A percentile compares a stretch with the other conserved stretches of the same genome.
Evolutionary conservation across 2,797 vertebrate genomes (phyloP).

Genomic region (Pseudochromis fuscus): DNA sequence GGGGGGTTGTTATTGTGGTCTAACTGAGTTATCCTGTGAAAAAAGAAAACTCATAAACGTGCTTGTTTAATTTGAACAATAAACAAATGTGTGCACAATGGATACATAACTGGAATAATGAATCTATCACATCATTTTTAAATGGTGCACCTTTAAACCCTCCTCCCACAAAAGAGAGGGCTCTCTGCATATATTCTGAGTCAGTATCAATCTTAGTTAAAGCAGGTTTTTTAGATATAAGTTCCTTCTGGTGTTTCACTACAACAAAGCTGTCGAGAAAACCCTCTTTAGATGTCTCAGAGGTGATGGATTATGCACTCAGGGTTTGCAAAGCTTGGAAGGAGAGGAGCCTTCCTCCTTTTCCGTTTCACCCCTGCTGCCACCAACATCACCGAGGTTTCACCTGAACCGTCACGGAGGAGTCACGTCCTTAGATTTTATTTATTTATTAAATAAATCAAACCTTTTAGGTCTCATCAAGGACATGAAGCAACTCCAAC

Average conservation of each 20-base stretch:
- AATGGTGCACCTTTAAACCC: constrained; percentile 41
- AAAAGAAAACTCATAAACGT: constrained; percentile 49
- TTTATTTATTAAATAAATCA: not conserved
- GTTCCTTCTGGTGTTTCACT: constrained; percentile 76
- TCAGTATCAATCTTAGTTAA: constrained; percentile 63
- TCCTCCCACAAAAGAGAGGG: constrained; percentile 25
- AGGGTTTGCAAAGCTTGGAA: constrained; percentile 74
- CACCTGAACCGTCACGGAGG: constrained; percentile 58
- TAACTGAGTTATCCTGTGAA: constrained; percentile 44
- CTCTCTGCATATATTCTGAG: constrained; percentile 45
- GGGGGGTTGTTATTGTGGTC: constrained; percentile 34
- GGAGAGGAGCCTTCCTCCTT: constrained; percentile 71
- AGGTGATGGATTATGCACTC: constrained; percentile 82
- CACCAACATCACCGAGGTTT: constrained; percentile 57
- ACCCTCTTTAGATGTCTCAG: constrained; percentile 76
- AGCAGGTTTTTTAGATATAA: constrained; percentile 64
- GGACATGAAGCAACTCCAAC: constrained; percentile 4
- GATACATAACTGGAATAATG: constrained; percentile 59
- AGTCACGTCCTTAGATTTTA: constrained; percentile 25
- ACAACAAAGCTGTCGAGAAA: constrained; percentile 81
- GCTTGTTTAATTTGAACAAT: constrained; percentile 51
- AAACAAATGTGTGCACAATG: constrained; percentile 56
- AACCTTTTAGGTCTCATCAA: constrained; percentile 25
- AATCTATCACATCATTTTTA: constrained; percentile 43
- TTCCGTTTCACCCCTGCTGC: constrained; percentile 66